A percentile compares a stretch with the other conserved stretches of the same genome.
Conservation (phyloP, 2,888 invertebrate species). For the Gymnocheta viridis region DNA sequence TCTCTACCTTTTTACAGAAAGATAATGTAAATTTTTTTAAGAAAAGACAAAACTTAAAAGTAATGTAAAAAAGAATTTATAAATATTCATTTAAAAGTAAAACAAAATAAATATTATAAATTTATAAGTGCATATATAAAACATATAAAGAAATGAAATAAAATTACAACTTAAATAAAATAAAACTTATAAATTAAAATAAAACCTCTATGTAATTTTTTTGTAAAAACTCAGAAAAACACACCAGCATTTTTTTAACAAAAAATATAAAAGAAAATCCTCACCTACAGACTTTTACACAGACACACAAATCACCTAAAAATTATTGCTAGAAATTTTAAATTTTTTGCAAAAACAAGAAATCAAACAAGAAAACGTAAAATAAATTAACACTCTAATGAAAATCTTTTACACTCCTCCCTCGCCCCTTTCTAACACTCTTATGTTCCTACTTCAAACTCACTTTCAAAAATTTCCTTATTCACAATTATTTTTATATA, state of each 20-base stretch:
- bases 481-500: background rate
- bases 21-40: slow-evolving; percentile 70
- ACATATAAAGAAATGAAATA: background rate
- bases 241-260: slow-evolving; percentile 58
- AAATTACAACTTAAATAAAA: slow-evolving; percentile 28
- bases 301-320: slow-evolving; percentile 25
- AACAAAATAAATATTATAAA: slow-evolving; percentile 51
- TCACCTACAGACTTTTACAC: slow-evolving; percentile 46
- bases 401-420: slow-evolving; percentile 10
- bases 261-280: slow-evolving; percentile 32
- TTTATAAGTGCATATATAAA: slow-evolving; percentile 43
- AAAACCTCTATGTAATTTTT: slow-evolving; percentile 61
- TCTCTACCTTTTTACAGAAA: slow-evolving; percentile 49
- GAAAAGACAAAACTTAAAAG: slow-evolving; percentile 56
- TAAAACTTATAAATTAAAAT: slow-evolving; percentile 1
- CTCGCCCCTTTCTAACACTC: background rate
- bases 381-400: slow-evolving; percentile 27
- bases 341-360: slow-evolving; percentile 54
- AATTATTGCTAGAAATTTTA: slow-evolving; percentile 35
- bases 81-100: slow-evolving; percentile 63
- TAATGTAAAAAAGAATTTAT: slow-evolving; percentile 72
- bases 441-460: background rate
- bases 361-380: slow-evolving; percentile 29
- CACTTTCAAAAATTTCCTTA: slow-evolving; percentile 3
- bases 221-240: slow-evolving; percentile 65